Evolutionary conservation across 2,113 vertebrate species (phyloP).

Genomic region (Cryptotis parvus): DNA sequence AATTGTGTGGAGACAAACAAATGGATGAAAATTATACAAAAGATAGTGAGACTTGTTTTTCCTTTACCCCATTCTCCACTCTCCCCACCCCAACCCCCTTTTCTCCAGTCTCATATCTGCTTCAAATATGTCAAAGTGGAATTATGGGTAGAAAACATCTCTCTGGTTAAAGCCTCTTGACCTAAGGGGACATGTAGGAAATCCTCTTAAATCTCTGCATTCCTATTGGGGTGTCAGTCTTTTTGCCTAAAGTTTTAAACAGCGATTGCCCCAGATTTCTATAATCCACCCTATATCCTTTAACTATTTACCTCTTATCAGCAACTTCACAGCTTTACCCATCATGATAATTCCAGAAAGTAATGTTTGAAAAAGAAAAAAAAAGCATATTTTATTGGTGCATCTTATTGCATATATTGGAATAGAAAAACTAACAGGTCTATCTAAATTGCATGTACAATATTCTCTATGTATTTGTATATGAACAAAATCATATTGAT

Average conservation of each 20-base stretch:
- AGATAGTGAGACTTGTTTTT: neutral
- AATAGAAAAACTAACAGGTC: neutral
- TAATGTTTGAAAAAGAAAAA: neutral
- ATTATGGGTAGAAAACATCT: neutral
- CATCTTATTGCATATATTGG: neutral
- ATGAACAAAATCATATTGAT: slow-evolving; percentile 42
- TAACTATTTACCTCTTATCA: neutral
- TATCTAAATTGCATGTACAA: neutral
- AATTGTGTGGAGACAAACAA: slow-evolving; percentile 79
- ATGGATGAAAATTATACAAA: slow-evolving; percentile 1
- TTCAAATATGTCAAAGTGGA: slow-evolving; percentile 41
- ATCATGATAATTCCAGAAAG: neutral
- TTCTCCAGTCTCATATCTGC: neutral
- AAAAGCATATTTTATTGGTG: neutral
- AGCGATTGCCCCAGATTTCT: neutral
- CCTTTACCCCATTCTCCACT: neutral
- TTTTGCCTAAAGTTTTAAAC: neutral
- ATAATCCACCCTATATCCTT: neutral
- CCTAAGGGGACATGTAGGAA: neutral
- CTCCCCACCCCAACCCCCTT: neutral
- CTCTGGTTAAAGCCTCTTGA: neutral
- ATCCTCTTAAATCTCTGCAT: neutral
- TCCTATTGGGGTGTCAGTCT: neutral
- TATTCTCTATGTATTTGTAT: neutral
- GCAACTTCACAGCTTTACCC: neutral